Evolutionary conservation across 2,888 invertebrate species (phyloP).

Genomic region (Ametastegia equiseti): DNA sequence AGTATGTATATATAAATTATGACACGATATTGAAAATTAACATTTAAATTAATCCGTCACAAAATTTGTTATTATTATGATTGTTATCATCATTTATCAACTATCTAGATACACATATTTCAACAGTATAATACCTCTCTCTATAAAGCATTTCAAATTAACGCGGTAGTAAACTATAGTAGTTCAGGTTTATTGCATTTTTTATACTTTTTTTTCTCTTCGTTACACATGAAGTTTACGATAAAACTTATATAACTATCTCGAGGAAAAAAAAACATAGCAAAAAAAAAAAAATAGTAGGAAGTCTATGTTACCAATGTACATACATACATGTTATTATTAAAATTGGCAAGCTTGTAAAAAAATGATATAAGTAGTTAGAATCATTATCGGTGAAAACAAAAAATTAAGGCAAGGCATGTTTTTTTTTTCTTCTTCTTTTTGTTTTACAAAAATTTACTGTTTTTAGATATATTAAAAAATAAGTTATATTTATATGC

Average conservation of each 20-base stretch:
- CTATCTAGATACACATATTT: background rate
- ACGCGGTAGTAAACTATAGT: too few species aligned
- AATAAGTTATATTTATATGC: background rate
- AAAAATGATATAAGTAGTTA: background rate
- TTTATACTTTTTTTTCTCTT: too few species aligned
- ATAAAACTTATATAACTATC: background rate
- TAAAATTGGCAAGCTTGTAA: constrained; percentile 43
- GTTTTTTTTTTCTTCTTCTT: background rate
- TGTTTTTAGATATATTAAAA: too few species aligned
- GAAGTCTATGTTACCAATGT: background rate
- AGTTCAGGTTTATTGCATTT: too few species aligned
- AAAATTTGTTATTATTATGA: background rate
- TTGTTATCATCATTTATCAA: background rate
- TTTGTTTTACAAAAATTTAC: background rate
- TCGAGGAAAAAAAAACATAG: background rate
- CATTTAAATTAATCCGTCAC: background rate
- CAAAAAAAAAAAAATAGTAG: background rate
- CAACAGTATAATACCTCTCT: too few species aligned
- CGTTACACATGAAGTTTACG: too few species aligned
- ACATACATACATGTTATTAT: background rate
- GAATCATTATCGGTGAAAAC: background rate
- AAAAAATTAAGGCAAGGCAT: constrained; percentile 3
- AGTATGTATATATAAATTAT: background rate
- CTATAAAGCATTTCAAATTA: too few species aligned
- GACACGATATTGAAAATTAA: background rate